Base-by-base conservation (phyloP, 2,113 vertebrate genomes). In the Colinus virginianus region DNA sequence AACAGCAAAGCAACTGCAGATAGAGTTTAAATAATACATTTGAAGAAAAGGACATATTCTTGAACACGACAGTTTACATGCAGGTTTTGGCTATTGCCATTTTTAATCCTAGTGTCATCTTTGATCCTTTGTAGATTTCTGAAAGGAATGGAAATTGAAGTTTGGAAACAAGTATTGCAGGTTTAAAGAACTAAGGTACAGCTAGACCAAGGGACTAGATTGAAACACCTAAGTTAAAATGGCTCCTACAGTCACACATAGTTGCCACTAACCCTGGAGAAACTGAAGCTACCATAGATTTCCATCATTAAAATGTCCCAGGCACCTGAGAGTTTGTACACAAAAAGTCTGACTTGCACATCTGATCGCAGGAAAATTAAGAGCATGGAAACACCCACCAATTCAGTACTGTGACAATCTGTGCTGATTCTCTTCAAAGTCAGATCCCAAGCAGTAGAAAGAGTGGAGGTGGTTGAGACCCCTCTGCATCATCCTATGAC, bases 381-480 rank as follows among this genome's bases (percentile, higher is more conserved):
- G 6, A 84, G 2, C 1, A 18, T 38, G 23, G 36, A 62, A 62
- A 62, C 8, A 62, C 23, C 36, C 36, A 38, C 15, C 22, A 25
- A 12, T 72, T 78, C 74, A 56, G 3, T 26, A 23, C 26, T 87
- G 17, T 0, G 1, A 59, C 17, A 55, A 4, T 13, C 36, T 48
- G 13, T 1, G 0, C 1, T 64, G 78, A 32, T 19, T 92, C 25
- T 36, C 46, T 72, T 43, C 53, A 62, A 55, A 26, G 6, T 1
- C 0, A 0, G 32, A 32, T 78, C n/a, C 30, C 40, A 49, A 8
- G 55, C 1, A 5, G 12, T 20, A 64, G 36, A 55, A 80, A 43
- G 23, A 48, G 36, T 8, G 25, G 36, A 70, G 46, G 48, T 51
- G 68, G 12, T 70, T 51, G 51, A 28, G 25, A 36, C 20, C 25